phyloP scores from a whole-genome alignment of 2,888 invertebrate species.

The Achlya flavicornis region DNA sequence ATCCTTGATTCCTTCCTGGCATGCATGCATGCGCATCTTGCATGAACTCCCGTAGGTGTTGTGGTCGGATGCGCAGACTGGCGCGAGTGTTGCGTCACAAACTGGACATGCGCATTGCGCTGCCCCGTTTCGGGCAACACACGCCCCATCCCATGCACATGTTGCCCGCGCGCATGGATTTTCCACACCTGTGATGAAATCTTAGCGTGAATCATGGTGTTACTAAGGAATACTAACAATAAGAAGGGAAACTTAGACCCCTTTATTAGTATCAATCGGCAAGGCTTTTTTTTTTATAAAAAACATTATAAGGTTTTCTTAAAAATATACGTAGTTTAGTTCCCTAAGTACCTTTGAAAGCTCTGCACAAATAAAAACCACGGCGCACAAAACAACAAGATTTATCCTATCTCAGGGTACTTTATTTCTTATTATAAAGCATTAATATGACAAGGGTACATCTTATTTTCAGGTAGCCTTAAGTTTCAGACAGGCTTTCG shows the following conservation, averaged over 20 bases:
- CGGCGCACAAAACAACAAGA: neutral
- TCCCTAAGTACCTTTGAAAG: neutral
- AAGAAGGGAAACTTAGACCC: too few species aligned
- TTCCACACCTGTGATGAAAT: constrained; percentile 68
- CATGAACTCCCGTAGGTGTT: constrained; percentile 93
- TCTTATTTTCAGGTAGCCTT: neutral
- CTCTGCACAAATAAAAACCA: neutral
- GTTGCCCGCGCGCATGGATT: constrained; percentile 83
- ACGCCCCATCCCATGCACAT: constrained; percentile 87
- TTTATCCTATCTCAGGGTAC: constrained; percentile 4
- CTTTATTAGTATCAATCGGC: too few species aligned
- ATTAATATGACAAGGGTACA: neutral
- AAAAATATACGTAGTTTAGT: neutral
- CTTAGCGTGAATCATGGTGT: constrained; percentile 4
- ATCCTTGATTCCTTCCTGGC: constrained; percentile 87
- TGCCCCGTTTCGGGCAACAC: constrained; percentile 85
- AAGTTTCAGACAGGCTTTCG: neutral
- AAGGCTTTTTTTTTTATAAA: too few species aligned
- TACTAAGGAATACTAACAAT: neutral
- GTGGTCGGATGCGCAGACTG: constrained; percentile 90
- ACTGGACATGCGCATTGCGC: constrained; percentile 88
- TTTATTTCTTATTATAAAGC: constrained; percentile 1
- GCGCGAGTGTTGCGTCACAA: constrained; percentile 90
- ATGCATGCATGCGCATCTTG: constrained; percentile 91
- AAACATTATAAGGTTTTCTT: neutral